Evolutionary conservation across 2,113 vertebrate species (phyloP), one percentile per base, ranked within the genome.

Genomic region (Aptenodytes forsteri): DNA sequence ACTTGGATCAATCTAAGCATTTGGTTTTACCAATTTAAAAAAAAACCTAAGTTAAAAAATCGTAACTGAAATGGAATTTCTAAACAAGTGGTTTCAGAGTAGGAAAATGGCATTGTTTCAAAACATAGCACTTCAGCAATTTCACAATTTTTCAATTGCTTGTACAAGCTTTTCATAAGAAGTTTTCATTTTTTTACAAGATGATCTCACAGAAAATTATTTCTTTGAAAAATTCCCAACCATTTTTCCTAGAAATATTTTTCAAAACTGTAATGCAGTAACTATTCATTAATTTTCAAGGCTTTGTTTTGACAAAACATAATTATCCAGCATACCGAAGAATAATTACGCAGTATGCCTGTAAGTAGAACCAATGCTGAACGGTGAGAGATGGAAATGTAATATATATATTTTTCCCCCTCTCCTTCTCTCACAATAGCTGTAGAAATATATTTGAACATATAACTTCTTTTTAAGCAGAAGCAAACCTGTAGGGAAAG

Each of bases 231-330:
- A 93, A 92, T 88, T 96, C 78, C 56, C 81, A 96, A 87, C 23
- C 26, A 77, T 87, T 96, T 96, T 96, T 96, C 94, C 93, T 96
- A 94, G 94, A 96, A 97, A 94, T 88, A 93, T 80, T 94, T 93
- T 89, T 91, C 42, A 83, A 76, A 94, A 46, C 66, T 76, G 69
- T 61, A 72, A 65, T 58, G 62, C 29, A 96, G 62, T 50, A 91
- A 91, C 71, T 84, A 56, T 42, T 91, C 47, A 66, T 80, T 93
- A 89, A 76, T 70, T 95, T 93, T 72, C 81, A 83, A 80, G 81
- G 58, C 46, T 96, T 83, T 93, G n/a, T 79, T 96, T 87, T 87
- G 40, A 93, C 34, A 78, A 83, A 92, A 83, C 4, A 0, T 49
- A 87, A 91, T 90, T 76, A 87, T 67, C 54, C 56, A 87, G 81